Percentiles rank a stretch among this genome's conserved stretches.
Evolutionary conservation across 2,113 vertebrate species (phyloP).

Genomic region (Todiramphus saurophagus): DNA sequence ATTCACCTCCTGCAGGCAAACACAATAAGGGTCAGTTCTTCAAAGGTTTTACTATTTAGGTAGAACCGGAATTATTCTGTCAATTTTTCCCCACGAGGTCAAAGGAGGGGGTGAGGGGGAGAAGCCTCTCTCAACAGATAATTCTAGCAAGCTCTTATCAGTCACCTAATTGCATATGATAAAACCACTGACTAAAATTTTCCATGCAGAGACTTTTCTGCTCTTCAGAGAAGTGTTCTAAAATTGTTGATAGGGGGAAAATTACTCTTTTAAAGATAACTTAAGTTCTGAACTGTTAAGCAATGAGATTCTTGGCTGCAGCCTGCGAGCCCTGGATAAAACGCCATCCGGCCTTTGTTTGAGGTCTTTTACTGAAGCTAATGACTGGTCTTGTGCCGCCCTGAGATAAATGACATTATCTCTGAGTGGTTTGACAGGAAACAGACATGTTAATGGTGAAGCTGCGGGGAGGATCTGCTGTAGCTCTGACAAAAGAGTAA

Average conservation of each 20-base stretch:
- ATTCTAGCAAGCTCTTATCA: slow-evolving; percentile 55
- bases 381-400: slow-evolving; percentile 83
- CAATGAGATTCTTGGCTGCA: slow-evolving; percentile 59
- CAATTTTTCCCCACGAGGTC: slow-evolving; percentile 25
- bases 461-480: slow-evolving; percentile 80
- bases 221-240: slow-evolving; percentile 1
- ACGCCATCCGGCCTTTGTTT: slow-evolving; percentile 81
- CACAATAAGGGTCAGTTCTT: slow-evolving; percentile 65
- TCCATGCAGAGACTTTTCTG: background rate
- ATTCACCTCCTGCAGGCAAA: slow-evolving; percentile 63
- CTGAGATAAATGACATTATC: slow-evolving; percentile 87
- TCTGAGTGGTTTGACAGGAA: slow-evolving; percentile 87
- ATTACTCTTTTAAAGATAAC: slow-evolving; percentile 43
- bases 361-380: slow-evolving; percentile 84
- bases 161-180: slow-evolving; percentile 63
- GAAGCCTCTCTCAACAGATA: background rate
- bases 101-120: background rate
- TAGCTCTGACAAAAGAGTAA: slow-evolving; percentile 75
- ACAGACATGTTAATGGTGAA: slow-evolving; percentile 86
- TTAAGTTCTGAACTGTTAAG: slow-evolving; percentile 60
- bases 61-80: slow-evolving; percentile 66
- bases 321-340: slow-evolving; percentile 72
- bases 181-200: slow-evolving; percentile 40
- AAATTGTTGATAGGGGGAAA: slow-evolving; percentile 3
- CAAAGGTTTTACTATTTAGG: slow-evolving; percentile 64